A percentile compares a stretch with the other conserved stretches of the same genome.
phyloP scores from a whole-genome alignment of 2,888 invertebrate species.

The Nipponacmea schrenckii region DNA sequence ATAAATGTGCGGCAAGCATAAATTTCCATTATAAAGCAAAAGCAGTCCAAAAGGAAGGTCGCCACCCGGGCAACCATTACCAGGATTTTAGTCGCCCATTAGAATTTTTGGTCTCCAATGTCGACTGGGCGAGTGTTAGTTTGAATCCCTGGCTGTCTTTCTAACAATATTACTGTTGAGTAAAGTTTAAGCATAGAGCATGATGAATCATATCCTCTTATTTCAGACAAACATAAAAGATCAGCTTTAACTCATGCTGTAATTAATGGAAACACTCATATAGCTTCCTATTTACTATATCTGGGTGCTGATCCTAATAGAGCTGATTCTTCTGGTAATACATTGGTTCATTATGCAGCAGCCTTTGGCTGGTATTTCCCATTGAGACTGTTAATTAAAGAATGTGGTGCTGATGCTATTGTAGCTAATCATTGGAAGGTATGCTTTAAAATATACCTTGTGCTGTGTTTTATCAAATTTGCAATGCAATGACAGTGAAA shows the following conservation, averaged over 20 bases:
- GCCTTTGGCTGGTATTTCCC: conserved; percentile 72
- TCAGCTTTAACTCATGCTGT: conserved; percentile 71
- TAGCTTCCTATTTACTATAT: conserved; percentile 69
- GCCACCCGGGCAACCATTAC: too few relatives aligned
- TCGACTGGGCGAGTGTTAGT: too few relatives aligned
- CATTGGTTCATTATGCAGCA: conserved; percentile 71
- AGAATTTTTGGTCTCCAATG: too few relatives aligned
- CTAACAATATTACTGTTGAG: too few relatives aligned
- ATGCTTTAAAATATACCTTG: conserved; percentile 12
- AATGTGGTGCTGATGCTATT: conserved; percentile 66
- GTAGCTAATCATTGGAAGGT: conserved; percentile 70
- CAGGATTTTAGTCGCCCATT: too few relatives aligned
- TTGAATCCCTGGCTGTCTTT: too few relatives aligned
- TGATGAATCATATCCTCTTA: background rate
- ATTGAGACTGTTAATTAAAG: conserved; percentile 68
- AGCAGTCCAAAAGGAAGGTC: too few relatives aligned
- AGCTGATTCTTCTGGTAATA: conserved; percentile 71
- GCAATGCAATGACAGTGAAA: too few relatives aligned
- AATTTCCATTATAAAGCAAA: too few relatives aligned
- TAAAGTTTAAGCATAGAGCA: too few relatives aligned
- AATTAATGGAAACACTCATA: conserved; percentile 70
- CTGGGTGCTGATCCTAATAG: conserved; percentile 69
- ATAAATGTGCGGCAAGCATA: too few relatives aligned
- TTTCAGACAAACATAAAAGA: conserved; percentile 69
- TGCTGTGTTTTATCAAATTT: too few relatives aligned